Base-by-base conservation (phyloP, 2,888 invertebrate genomes). In the Callyntrura sp. region DNA sequence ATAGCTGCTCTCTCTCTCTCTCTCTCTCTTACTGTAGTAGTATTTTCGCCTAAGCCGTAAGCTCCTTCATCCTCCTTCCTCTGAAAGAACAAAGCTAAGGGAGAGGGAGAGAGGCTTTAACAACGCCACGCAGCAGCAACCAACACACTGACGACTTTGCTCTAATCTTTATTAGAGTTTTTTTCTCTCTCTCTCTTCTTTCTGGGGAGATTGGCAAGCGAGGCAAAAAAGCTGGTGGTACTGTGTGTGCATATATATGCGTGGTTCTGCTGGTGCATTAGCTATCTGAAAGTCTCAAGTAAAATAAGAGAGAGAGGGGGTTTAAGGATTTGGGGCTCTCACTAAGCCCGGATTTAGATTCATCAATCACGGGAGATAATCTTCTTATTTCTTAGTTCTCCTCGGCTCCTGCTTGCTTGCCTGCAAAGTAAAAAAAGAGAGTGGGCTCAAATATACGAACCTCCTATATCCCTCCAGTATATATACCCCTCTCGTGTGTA, bases 291-390 rank as follows among this genome's bases (percentile, higher is more conserved):
- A 88, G 84, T 17, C 6, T 57, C 23, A 76, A 76, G 55, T 51
- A 79, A 79, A 79, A 51, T 79, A 84, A 48, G 85, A 89, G 90
- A 79, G 87, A 89, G 90, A 79, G 87, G 92, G n/a, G 92, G 90
- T 89, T 90, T 88, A 90, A 91, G 91, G 91, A 91, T 91, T 91
- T 91, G 91, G 92, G 92, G 92, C 91, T 93, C 92, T 92, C 92
- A 91, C 91, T 93, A 93, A 93, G 93, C 93, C 92, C 91, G 93
- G 93, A 93, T 93, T 93, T 93, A 92, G 93, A 93, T 93, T 93
- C 93, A 93, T 93, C 93, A 93, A 93, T 93, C 93, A 93, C 92
- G 88, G 91, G 90, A 93, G 93, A 93, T 93, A 93, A 93, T 93
- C 93, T 93, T 93, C 93, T 93, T 93, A 93, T 93, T 92, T 93